Percentiles rank a stretch among this genome's conserved stretches.
Conservation (phyloP, 1,140 invertebrate species). For the Hypsibius dujardini region DNA sequence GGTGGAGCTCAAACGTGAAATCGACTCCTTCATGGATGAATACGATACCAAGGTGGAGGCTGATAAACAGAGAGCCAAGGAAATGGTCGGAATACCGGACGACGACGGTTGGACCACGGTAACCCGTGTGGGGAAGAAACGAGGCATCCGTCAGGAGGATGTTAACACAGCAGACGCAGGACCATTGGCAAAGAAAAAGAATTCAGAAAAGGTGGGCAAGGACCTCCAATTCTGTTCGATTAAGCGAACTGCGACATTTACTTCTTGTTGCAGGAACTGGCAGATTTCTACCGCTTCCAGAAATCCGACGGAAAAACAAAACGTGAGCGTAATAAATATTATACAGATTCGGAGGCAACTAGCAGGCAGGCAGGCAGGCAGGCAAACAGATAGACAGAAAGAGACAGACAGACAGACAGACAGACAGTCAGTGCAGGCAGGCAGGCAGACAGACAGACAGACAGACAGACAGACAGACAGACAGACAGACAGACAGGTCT, state of each 20-base stretch:
- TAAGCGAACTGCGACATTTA: slow-evolving; percentile 17
- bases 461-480: no score
- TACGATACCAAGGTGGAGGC: slow-evolving; percentile 47
- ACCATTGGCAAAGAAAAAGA: neutral
- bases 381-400: no score
- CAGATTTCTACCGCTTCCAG: slow-evolving; percentile 79
- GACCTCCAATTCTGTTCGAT: slow-evolving; percentile 18
- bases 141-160: slow-evolving; percentile 22
- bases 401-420: no score
- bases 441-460: no score
- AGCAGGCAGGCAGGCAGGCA: no score
- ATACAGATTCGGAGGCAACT: no score
- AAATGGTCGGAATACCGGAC: slow-evolving; percentile 44
- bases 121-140: slow-evolving; percentile 31
- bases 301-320: slow-evolving; percentile 68
- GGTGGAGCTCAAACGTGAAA: slow-evolving; percentile 41
- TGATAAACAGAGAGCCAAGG: slow-evolving; percentile 37
- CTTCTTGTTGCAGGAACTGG: slow-evolving; percentile 41
- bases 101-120: slow-evolving; percentile 66
- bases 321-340: slow-evolving; percentile 42
- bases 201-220: slow-evolving; percentile 1
- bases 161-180: neutral
- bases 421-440: no score
- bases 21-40: slow-evolving; percentile 48
- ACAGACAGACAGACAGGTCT: no score